Conservation (phyloP, 2,888 invertebrate species). For the Drosophila hamatofila region DNA sequence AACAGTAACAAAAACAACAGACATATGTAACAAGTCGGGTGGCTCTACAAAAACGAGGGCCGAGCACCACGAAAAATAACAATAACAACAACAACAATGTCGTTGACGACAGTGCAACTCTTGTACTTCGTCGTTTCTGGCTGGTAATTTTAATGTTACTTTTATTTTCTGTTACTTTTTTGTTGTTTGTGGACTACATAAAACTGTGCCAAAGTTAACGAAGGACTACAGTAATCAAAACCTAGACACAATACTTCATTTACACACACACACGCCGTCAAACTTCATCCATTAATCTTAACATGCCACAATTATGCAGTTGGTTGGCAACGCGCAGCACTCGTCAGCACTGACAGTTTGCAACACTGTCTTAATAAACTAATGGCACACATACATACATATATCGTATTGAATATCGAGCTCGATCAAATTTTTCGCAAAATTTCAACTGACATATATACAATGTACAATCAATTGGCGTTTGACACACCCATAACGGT, state of each 20-base stretch:
- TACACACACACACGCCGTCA: slow-evolving; percentile 3
- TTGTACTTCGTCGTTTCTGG: slow-evolving; percentile 35
- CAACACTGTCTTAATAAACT: slow-evolving; percentile 49
- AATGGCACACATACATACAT: slow-evolving; percentile 31
- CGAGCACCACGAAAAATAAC: slow-evolving; percentile 38
- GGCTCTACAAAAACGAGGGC: slow-evolving; percentile 69
- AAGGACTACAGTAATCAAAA: slow-evolving; percentile 72
- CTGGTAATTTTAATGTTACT: slow-evolving; percentile 67
- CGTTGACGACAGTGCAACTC: slow-evolving; percentile 37
- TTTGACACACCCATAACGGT: slow-evolving; percentile 55
- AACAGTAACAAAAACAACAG: slow-evolving; percentile 22
- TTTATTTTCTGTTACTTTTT: slow-evolving; percentile 58
- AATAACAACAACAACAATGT: slow-evolving; percentile 12
- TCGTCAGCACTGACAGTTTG: slow-evolving; percentile 28
- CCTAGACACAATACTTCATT: slow-evolving; percentile 17
- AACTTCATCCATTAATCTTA: slow-evolving; percentile 1
- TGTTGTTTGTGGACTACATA: slow-evolving; percentile 35
- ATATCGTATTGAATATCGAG: slow-evolving; percentile 4
- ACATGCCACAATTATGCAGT: slow-evolving; percentile 62
- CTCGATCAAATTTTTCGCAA: slow-evolving; percentile 26
- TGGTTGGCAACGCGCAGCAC: slow-evolving; percentile 49
- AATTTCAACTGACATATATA: slow-evolving; percentile 8
- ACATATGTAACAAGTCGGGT: slow-evolving; percentile 74
- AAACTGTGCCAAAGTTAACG: slow-evolving; percentile 79
- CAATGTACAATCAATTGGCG: slow-evolving; percentile 15